Conservation (phyloP, 2,113 vertebrate genomes). For the Amphilophus citrinellus region DNA sequence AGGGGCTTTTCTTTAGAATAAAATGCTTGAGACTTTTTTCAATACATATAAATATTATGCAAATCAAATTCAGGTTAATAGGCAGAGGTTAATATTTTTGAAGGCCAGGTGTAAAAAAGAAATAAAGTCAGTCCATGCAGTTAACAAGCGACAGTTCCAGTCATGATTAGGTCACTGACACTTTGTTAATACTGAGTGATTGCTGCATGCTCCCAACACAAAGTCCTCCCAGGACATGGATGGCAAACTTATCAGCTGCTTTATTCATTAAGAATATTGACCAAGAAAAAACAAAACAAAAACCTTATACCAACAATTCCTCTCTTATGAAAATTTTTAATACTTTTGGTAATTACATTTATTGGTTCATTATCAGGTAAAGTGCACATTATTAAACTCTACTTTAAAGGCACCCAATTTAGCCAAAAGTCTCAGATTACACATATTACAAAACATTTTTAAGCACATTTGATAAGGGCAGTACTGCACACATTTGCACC, state of each 20-base stretch:
- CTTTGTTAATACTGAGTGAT: constrained; percentile 48
- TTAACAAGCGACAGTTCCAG: neutral
- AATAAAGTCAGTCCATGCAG: neutral
- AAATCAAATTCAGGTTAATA: neutral
- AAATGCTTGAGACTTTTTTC: neutral
- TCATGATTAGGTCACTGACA: constrained; percentile 31
- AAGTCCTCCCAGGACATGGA: constrained; percentile 42
- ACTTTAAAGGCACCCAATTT: neutral
- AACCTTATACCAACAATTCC: neutral
- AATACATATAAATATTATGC: neutral
- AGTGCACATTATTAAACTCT: neutral
- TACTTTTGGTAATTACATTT: neutral
- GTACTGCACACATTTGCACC: neutral
- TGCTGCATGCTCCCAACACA: constrained; percentile 55
- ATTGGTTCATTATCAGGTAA: neutral
- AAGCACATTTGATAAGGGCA: neutral
- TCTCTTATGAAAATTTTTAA: neutral
- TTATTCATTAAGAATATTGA: neutral
- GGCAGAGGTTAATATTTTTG: neutral
- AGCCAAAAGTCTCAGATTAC: neutral
- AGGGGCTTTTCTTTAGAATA: neutral
- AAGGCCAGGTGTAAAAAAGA: neutral
- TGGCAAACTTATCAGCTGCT: constrained; percentile 46
- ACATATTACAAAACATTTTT: neutral
- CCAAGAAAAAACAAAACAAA: neutral